Conservation (phyloP, 2,888 invertebrate genomes). For the Oligia strigilis region DNA sequence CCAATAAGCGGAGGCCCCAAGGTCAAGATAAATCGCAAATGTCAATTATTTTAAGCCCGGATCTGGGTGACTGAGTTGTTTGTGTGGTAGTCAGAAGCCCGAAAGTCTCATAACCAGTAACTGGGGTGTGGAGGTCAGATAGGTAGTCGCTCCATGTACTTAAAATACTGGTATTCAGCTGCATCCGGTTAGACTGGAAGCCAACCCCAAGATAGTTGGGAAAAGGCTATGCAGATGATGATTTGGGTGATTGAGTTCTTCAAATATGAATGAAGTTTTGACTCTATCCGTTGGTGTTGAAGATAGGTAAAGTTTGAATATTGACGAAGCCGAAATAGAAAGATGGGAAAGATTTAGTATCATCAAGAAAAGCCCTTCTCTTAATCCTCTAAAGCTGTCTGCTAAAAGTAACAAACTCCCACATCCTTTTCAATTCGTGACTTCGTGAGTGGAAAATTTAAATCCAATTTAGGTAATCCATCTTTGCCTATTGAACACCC, state of each 20-base stretch:
- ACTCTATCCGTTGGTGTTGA: no score
- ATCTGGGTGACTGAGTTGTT: constrained; percentile 11
- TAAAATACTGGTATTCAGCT: no score
- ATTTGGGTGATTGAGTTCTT: constrained; percentile 26
- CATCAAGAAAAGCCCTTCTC: not conserved
- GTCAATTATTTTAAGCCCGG: not conserved
- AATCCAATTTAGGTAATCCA: constrained; percentile 44
- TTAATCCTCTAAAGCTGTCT: not conserved
- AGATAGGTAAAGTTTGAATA: not conserved
- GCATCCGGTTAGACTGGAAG: no score
- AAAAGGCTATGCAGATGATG: no score
- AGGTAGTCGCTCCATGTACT: no score
- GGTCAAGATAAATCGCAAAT: constrained; percentile 24
- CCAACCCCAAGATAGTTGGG: no score
- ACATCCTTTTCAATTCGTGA: constrained; percentile 30
- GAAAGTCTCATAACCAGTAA: no score
- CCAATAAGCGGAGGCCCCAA: constrained; percentile 1
- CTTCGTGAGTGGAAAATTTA: constrained; percentile 14
- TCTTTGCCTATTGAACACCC: constrained; percentile 50
- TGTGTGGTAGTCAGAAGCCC: no score
- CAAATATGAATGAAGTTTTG: constrained; percentile 30
- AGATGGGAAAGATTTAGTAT: not conserved
- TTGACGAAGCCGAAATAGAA: constrained; percentile 1
- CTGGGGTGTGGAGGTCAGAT: no score
- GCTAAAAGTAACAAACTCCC: constrained; percentile 16